phyloP scores from a whole-genome alignment of 2,113 vertebrate species.

The Brachyistius frenatus region DNA sequence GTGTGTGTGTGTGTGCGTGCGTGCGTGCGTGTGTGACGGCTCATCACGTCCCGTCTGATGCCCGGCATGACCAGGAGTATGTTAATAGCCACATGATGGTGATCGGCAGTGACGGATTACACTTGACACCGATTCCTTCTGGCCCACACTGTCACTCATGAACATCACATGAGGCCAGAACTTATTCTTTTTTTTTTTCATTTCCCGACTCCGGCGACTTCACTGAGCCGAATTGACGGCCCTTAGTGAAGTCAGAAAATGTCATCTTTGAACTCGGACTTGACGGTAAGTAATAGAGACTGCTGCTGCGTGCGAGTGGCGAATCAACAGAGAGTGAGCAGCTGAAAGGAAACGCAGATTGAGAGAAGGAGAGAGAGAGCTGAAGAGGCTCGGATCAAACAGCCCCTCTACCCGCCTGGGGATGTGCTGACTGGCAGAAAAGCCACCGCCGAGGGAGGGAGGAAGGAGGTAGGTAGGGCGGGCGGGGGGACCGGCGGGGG shows the following conservation, averaged over 20 bases:
- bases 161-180: slow-evolving; percentile 28
- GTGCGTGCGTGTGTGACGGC: slow-evolving; percentile 4
- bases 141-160: slow-evolving; percentile 36
- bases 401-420: slow-evolving; percentile 21
- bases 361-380: slow-evolving; percentile 29
- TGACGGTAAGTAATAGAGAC: slow-evolving; percentile 68
- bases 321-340: slow-evolving; percentile 46
- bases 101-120: slow-evolving; percentile 55
- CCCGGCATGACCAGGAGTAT: slow-evolving; percentile 30
- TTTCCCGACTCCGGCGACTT: slow-evolving; percentile 17
- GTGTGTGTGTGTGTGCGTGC: background rate
- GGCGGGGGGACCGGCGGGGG: background rate
- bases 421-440: slow-evolving; percentile 81
- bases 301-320: slow-evolving; percentile 45
- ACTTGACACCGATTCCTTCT: slow-evolving; percentile 54
- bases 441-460: slow-evolving; percentile 59
- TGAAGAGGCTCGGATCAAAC: slow-evolving; percentile 65
- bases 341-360: slow-evolving; percentile 52
- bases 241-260: slow-evolving; percentile 52
- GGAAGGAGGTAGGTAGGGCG: slow-evolving; percentile 43
- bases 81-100: slow-evolving; percentile 40
- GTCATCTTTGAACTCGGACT: slow-evolving; percentile 70
- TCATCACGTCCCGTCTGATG: slow-evolving; percentile 44
- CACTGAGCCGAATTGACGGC: slow-evolving; percentile 41
- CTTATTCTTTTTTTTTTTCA: slow-evolving; percentile 21